Base-by-base conservation (phyloP, 2,113 vertebrate species). In the Plectropomus leopardus region DNA sequence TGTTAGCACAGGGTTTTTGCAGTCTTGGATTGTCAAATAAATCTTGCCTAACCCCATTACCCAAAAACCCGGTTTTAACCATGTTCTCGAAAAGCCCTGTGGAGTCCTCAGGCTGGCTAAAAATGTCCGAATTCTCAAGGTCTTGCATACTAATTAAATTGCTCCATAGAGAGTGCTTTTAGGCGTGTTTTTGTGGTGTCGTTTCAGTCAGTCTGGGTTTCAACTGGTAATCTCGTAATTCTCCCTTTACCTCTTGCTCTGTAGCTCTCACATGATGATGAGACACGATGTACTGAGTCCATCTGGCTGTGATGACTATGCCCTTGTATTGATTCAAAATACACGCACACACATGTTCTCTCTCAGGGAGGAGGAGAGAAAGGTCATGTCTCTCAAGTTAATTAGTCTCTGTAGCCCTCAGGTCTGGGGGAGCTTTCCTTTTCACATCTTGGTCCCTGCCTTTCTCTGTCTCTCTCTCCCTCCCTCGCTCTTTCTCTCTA, bases 341-440 rank as follows among this genome's bases (percentile, higher is more conserved):
- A 48, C 55, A 47, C 60, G 17, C 15, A 24, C 15, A 42, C 36
- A 47, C 61, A 47, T 64, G 24, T 65, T 44, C 44, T 32, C 59
- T 79, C 69, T 65, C 44, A 45, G 77, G 60, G 66, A 72, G 28
- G 45, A 65, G 47, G 54, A 80, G 54, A 72, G 50, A 86, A 85
- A 91, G 89, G 88, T 83, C 47, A 65, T 5, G 71, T 63, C 84
- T 87, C 61, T 87, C 59, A 57, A 74, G 76, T 88, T 88, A 92
- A 92, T 89, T 89, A 89, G 82, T 61, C 74, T 82, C 70, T 69
- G 19, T 13, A 40, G 59, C 84, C 81, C 61, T 79, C 75, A 9
- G 76, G 75, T 82, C 59, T 59, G 65, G 42, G 79, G 69, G 44
- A 82, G 75, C 75, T 57, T 80, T 63, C 51, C 23, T 73, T 19